Evolutionary conservation across 2,797 vertebrate genomes (phyloP), one percentile per base, ranked within the genome.

Genomic region (Australoheros facetus): DNA sequence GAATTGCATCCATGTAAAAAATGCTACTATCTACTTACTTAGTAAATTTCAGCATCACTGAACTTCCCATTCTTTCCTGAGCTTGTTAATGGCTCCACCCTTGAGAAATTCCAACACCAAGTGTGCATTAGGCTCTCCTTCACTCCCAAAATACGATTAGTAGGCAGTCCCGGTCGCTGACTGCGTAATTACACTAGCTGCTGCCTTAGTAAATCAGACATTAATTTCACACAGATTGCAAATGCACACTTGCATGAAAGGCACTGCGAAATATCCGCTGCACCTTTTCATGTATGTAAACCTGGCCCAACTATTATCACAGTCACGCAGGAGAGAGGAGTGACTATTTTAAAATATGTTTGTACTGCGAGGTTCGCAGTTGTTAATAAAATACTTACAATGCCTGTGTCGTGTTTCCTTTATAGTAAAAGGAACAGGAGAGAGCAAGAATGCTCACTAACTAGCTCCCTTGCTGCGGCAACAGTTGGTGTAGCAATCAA

Each of bases 401-500:
- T n/a, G 62, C 56, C 60, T 79, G 74, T 81, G 74, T 80, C 56
- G 37, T 37, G 78, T 59, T 80, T 78, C 54, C 64, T 62, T 85
- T 71, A 85, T 74, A 84, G 77, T 42, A 55, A 71, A 56, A 78
- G 73, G 58, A 79, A 64, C 37, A 42, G 28, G 21, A 82, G 42
- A 51, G 57, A 78, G 71, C 16, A 7, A 32, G 75, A 62, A 53
- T 11, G 39, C 81, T 83, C 76, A 11, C 90, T 93, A 94, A 94
- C 92, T 93, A 93, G 90, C 81, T 93, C 93, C 93, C 93, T 87
- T 76, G 92, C 78, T 48, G 78, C 71, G 23, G 62, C 85, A 91
- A 90, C 90, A 91, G 92, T 94, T 93, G 90, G 80, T 72, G 76
- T 78, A 83, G 87, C 80, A 74, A 92, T 94, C 89, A 91, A 92